Evolutionary conservation across 1,140 invertebrate species (phyloP).

Genomic region (Zelostemma sp.): DNA sequence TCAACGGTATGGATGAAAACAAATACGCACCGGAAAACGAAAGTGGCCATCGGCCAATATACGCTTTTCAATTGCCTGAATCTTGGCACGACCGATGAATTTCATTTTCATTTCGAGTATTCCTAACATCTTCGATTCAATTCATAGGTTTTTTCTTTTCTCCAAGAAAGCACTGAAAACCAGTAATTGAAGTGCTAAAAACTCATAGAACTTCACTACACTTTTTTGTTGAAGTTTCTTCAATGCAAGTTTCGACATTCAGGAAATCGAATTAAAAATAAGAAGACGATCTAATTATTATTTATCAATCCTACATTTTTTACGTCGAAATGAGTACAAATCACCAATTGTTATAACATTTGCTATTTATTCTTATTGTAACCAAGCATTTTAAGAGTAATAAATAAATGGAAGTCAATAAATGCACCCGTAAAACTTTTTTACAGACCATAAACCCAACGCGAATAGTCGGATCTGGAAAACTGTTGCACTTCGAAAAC

Average conservation of each 20-base stretch:
- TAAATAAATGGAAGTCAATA: constrained; percentile 34
- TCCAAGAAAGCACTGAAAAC: no score
- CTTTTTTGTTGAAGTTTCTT: background rate
- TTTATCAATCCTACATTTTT: constrained; percentile 14
- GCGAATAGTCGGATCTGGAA: constrained; percentile 48
- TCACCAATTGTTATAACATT: no score
- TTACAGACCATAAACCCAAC: constrained; percentile 52
- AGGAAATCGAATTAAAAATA: constrained; percentile 7
- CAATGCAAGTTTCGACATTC: background rate
- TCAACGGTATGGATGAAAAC: background rate
- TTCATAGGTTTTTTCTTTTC: no score
- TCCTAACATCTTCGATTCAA: no score
- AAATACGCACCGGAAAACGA: no score
- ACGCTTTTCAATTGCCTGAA: no score
- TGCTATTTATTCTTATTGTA: constrained; percentile 19
- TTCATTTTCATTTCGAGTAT: no score
- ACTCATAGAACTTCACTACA: no score
- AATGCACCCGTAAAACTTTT: constrained; percentile 41
- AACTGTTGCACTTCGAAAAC: constrained; percentile 21
- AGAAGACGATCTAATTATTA: constrained; percentile 19
- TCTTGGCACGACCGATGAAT: no score
- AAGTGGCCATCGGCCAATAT: no score
- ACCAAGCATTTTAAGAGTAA: constrained; percentile 34
- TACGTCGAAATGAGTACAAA: no score
- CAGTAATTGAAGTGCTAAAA: no score